Percentiles rank a stretch among this genome's conserved stretches.
These are phyloP conservation scores for Grapholita molesta DNA, from an alignment of 1,140 invertebrate species.

Conservation along the genomic window DNA sequence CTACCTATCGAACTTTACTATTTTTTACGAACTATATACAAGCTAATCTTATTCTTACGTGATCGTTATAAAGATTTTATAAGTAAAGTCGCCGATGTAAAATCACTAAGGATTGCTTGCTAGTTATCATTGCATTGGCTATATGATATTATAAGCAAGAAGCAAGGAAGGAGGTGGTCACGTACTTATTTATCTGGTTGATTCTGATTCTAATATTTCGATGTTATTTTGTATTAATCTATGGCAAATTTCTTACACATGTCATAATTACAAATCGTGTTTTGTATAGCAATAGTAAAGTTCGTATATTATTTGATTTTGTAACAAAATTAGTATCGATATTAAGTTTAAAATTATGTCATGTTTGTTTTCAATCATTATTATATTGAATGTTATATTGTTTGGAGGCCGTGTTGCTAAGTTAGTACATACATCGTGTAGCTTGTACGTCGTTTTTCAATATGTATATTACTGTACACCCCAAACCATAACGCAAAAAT, in stretches of 20 bases:
- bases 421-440: not conserved
- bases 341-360: not conserved
- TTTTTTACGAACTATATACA: not conserved
- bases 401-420: not conserved
- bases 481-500: not conserved
- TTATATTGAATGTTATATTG: not conserved
- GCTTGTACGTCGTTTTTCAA: not conserved
- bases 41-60: not conserved
- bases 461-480: not conserved
- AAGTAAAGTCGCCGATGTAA: not conserved
- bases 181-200: not conserved
- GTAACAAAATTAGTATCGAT: not conserved
- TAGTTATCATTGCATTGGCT: conserved; percentile 9
- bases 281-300: not conserved
- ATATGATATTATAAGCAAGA: conserved; percentile 9
- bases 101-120: not conserved
- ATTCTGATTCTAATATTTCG: not conserved
- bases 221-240: not conserved
- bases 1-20: not conserved
- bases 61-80: conserved; percentile 12
- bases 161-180: not conserved
- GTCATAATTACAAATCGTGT: not conserved
- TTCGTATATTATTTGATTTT: not conserved
- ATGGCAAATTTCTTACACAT: not conserved
- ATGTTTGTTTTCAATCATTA: not conserved